Evolutionary conservation across 2,113 vertebrate genomes (phyloP).

Genomic region (Chlamydotis undulata): DNA sequence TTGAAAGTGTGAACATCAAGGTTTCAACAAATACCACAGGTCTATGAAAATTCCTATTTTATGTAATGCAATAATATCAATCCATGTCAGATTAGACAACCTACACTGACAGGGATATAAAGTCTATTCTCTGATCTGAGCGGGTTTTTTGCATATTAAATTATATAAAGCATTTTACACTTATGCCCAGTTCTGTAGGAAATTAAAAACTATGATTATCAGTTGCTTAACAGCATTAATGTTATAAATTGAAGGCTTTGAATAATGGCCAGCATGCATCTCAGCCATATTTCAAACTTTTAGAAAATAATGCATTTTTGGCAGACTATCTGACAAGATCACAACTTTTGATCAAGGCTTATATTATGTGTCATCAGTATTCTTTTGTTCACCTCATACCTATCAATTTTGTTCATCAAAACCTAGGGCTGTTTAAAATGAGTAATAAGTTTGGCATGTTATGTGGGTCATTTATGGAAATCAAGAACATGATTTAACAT

Average conservation of each 20-base stretch:
- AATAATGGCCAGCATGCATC: background rate
- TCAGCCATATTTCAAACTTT: constrained; percentile 37
- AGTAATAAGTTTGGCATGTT: constrained; percentile 20
- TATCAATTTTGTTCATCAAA: constrained; percentile 67
- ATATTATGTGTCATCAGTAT: constrained; percentile 33
- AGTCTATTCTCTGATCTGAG: background rate
- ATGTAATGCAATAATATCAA: background rate
- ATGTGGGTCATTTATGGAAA: constrained; percentile 61
- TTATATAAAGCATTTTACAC: background rate
- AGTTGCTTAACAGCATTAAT: constrained; percentile 12
- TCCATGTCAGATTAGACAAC: background rate
- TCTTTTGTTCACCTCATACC: constrained; percentile 58
- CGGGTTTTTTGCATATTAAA: background rate
- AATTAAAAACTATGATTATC: constrained; percentile 27
- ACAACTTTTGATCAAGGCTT: constrained; percentile 47
- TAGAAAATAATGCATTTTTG: constrained; percentile 45
- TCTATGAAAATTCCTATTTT: background rate
- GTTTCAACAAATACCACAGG: background rate
- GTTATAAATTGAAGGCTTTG: constrained; percentile 43
- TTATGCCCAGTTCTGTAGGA: background rate
- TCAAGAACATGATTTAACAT: constrained; percentile 61
- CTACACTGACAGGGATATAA: background rate
- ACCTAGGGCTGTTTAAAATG: constrained; percentile 16
- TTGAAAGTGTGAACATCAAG: background rate
- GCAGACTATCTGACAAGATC: constrained; percentile 40